phyloP scores from a whole-genome alignment of 2,113 vertebrate species.

The Spea multiplicata region DNA sequence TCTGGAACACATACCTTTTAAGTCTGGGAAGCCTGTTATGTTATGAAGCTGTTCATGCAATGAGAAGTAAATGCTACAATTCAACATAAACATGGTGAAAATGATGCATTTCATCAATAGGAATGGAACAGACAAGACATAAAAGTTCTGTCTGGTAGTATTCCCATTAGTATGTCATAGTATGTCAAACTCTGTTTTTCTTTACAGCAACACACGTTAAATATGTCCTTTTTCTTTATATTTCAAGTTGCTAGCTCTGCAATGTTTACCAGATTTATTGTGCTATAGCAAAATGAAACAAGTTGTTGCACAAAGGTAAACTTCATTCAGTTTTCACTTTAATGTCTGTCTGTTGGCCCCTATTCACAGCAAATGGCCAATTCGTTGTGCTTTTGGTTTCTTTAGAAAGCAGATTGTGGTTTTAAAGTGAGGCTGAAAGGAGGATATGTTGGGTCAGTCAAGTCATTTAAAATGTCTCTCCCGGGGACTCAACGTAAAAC shows the following conservation, averaged over 20 bases:
- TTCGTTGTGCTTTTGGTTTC: neutral
- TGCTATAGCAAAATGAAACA: neutral
- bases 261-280: neutral
- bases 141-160: neutral
- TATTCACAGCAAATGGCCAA: neutral
- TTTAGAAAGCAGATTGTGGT: neutral
- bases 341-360: constrained; percentile 5
- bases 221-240: neutral
- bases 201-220: neutral
- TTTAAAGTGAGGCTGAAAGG: neutral
- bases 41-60: neutral
- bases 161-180: neutral
- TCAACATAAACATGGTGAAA: neutral
- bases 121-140: neutral
- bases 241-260: neutral
- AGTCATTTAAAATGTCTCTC: neutral
- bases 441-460: neutral
- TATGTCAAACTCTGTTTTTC: neutral
- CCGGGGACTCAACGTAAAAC: neutral
- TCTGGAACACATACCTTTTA: neutral
- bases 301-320: neutral
- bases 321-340: constrained; percentile 4
- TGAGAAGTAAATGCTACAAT: neutral
- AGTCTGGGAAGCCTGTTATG: neutral
- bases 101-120: neutral